phyloP scores from a whole-genome alignment of 2,113 vertebrate species.

The Gobius niger region DNA sequence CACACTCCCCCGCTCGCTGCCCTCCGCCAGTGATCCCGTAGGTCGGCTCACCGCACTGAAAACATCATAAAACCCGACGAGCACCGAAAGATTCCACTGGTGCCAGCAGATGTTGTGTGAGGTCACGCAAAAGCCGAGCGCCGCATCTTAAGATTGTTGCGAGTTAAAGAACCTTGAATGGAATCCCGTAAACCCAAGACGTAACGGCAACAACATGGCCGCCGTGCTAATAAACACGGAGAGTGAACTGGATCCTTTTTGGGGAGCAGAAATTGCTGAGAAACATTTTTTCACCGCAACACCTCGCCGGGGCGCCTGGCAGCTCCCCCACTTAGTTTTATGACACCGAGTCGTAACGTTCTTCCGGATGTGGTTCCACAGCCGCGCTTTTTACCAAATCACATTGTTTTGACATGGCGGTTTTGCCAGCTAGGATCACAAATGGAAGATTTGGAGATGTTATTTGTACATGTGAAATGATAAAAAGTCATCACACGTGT shows the following conservation, averaged over 20 bases:
- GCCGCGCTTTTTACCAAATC: conserved; percentile 15
- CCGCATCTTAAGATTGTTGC: conserved; percentile 10
- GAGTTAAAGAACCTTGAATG: not conserved
- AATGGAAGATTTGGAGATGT: too few species aligned
- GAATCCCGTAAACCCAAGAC: not conserved
- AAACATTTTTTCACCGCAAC: conserved; percentile 49
- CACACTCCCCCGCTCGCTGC: conserved; percentile 14
- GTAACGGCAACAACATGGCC: not conserved
- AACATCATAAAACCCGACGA: conserved; percentile 52
- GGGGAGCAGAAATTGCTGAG: conserved; percentile 50
- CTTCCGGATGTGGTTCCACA: conserved; percentile 47
- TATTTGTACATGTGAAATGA: too few species aligned
- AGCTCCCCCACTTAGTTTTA: conserved; percentile 67
- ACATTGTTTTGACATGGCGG: conserved; percentile 6
- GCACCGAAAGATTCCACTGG: conserved; percentile 4
- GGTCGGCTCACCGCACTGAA: conserved; percentile 45
- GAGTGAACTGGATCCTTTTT: conserved; percentile 33
- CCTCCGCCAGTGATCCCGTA: conserved; percentile 44
- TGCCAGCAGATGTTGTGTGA: conserved; percentile 50
- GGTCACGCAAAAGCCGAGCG: conserved; percentile 23
- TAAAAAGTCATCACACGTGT: too few species aligned
- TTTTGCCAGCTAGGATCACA: conserved; percentile 9
- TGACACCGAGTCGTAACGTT: conserved; percentile 48
- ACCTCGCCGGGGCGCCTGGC: conserved; percentile 60
- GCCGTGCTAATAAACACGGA: conserved; percentile 6